Evolutionary conservation across 2,888 invertebrate genomes (phyloP).

Genomic region (Encarsia formosa): DNA sequence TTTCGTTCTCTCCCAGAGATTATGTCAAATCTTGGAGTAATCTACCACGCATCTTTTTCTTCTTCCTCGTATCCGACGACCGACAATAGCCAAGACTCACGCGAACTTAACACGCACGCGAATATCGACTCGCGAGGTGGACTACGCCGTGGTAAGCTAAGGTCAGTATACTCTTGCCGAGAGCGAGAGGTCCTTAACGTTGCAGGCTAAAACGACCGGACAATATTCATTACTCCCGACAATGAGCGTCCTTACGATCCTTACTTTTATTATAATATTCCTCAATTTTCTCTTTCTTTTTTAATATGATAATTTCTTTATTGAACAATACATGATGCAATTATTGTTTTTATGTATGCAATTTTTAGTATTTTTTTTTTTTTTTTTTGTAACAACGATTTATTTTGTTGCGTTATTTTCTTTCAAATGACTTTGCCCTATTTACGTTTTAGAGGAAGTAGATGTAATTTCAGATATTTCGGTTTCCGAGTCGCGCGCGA

Average conservation of each 20-base stretch:
- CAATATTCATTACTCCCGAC: conserved; percentile 4
- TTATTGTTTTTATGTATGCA: not conserved
- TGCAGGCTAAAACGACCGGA: not conserved
- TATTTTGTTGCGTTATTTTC: too few relatives aligned
- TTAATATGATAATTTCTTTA: too few relatives aligned
- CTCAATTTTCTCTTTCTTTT: too few relatives aligned
- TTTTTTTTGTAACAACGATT: too few relatives aligned
- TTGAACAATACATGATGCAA: too few relatives aligned
- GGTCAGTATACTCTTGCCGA: conserved; percentile 27
- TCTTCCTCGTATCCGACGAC: not conserved
- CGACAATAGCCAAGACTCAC: conserved; percentile 15
- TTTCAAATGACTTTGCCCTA: conserved; percentile 4
- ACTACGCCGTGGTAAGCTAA: too few relatives aligned
- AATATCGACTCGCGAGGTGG: conserved; percentile 22
- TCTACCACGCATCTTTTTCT: conserved; percentile 19
- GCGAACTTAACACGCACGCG: conserved; percentile 18
- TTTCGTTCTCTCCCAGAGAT: not conserved
- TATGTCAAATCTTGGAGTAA: conserved; percentile 14
- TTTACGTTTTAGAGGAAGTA: conserved; percentile 7
- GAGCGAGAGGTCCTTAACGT: conserved; percentile 11
- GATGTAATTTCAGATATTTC: conserved; percentile 22
- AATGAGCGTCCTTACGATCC: too few relatives aligned
- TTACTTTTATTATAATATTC: too few relatives aligned
- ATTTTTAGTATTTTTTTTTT: not conserved
- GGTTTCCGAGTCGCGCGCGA: not conserved